Percentiles rank a stretch among this genome's conserved stretches.
These are phyloP conservation scores for Eilema griseolum DNA, from an alignment of 2,888 invertebrate genomes.

Conservation along the genomic window DNA sequence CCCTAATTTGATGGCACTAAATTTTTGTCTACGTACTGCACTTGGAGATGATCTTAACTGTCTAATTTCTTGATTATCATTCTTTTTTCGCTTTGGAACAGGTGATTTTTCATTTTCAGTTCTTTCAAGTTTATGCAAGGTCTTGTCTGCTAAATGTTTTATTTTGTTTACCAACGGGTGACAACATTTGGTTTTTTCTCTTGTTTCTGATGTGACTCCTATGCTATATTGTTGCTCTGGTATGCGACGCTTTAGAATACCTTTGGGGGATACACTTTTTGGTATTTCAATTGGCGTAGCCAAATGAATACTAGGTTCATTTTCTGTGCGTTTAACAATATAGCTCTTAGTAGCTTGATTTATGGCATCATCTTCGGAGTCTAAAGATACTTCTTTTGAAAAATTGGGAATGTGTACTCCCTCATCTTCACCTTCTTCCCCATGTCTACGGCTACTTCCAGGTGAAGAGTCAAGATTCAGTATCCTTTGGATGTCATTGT, in stretches of 20 bases:
- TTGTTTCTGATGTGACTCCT: conserved; percentile 75
- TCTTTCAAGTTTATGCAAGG: conserved; percentile 84
- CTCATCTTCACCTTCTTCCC: conserved; percentile 81
- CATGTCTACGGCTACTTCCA: conserved; percentile 81
- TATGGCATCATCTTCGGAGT: conserved; percentile 78
- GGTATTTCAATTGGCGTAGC: conserved; percentile 70
- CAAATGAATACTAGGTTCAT: conserved; percentile 66
- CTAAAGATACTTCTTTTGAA: conserved; percentile 82
- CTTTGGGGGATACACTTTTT: conserved; percentile 81
- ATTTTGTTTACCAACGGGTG: conserved; percentile 89
- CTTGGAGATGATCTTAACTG: conserved; percentile 88
- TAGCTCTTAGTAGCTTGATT: conserved; percentile 60
- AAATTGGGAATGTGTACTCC: conserved; percentile 83
- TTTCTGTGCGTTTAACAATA: conserved; percentile 71
- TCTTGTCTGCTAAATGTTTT: conserved; percentile 88
- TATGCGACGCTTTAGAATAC: conserved; percentile 84
- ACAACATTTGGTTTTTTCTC: conserved; percentile 86
- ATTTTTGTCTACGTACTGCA: conserved; percentile 85
- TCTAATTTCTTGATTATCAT: conserved; percentile 88
- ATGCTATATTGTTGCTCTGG: conserved; percentile 76
- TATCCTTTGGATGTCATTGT: conserved; percentile 75
- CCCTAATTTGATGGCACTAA: conserved; percentile 82
- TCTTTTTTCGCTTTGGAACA: conserved; percentile 77
- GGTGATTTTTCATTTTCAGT: conserved; percentile 79
- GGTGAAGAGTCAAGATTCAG: conserved; percentile 83